These are phyloP conservation scores for Eueremaeus valkanovi DNA, from an alignment of 2,888 invertebrate genomes.

Conservation along the genomic window DNA sequence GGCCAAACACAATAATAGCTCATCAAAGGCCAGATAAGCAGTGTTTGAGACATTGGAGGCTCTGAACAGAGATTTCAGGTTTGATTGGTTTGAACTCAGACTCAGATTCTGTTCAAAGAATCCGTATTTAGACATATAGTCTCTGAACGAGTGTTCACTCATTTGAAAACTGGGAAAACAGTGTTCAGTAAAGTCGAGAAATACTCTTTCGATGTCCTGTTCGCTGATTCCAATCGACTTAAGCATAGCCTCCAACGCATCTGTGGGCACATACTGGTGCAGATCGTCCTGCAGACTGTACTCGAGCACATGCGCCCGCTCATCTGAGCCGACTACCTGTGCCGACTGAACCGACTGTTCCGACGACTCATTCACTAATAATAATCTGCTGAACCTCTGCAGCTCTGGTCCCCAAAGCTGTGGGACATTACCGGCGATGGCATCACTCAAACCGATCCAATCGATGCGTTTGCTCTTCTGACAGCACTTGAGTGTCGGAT, in stretches of 20 bases:
- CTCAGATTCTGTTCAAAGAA: conserved; percentile 29
- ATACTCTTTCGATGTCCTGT: conserved; percentile 37
- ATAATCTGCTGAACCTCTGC: background rate
- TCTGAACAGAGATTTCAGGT: background rate
- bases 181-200: conserved; percentile 38
- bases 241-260: conserved; percentile 36
- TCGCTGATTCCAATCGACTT: conserved; percentile 23
- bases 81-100: too few species aligned
- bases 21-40: conserved; percentile 48
- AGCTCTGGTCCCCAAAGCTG: conserved; percentile 43
- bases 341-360: too few species aligned
- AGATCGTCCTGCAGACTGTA: conserved; percentile 33
- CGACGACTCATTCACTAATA: too few species aligned
- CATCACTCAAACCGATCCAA: conserved; percentile 34
- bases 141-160: conserved; percentile 36
- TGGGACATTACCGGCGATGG: conserved; percentile 8
- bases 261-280: conserved; percentile 27
- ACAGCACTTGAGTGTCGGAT: conserved; percentile 36
- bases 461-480: conserved; percentile 5
- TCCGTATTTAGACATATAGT: conserved; percentile 42
- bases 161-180: conserved; percentile 39
- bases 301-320: background rate
- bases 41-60: conserved; percentile 25
- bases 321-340: background rate
- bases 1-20: conserved; percentile 61